A percentile compares a stretch with the other conserved stretches of the same genome.
Conservation (phyloP, 2,113 vertebrate genomes). For the Pelodiscus sinensis region DNA sequence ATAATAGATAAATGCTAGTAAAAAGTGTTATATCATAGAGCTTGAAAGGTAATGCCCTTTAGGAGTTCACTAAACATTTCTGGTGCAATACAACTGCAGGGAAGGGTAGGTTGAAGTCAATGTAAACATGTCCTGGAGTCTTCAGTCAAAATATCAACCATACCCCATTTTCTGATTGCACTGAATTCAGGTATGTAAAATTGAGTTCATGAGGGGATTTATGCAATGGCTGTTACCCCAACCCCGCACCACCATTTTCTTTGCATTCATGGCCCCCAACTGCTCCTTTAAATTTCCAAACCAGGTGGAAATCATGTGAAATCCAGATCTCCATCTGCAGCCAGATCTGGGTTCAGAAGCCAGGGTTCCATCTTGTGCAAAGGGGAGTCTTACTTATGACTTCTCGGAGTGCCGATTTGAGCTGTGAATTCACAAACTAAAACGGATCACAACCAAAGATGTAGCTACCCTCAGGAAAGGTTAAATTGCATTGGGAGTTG, state of each 20-base stretch:
- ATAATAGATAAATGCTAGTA: neutral
- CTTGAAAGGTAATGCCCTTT: neutral
- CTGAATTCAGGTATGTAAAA: neutral
- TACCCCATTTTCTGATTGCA: neutral
- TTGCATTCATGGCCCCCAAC: neutral
- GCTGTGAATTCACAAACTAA: neutral
- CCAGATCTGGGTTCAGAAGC: rapidly evolving
- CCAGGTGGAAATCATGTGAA: neutral
- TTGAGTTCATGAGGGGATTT: neutral
- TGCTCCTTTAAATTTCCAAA: neutral
- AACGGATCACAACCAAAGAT: neutral
- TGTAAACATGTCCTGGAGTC: neutral
- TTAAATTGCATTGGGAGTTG: neutral
- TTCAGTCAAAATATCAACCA: neutral
- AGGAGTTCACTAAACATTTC: neutral
- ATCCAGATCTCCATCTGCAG: neutral
- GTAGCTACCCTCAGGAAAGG: neutral
- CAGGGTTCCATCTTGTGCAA: neutral
- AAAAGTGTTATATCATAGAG: neutral
- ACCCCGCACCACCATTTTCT: neutral
- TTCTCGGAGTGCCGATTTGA: neutral
- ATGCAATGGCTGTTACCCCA: neutral
- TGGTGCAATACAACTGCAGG: neutral
- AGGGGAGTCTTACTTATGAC: neutral
- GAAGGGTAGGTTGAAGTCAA: neutral